Evolutionary conservation across 2,797 vertebrate species (phyloP), one percentile per base, ranked within the genome.

Genomic region (Microchirus variegatus): DNA sequence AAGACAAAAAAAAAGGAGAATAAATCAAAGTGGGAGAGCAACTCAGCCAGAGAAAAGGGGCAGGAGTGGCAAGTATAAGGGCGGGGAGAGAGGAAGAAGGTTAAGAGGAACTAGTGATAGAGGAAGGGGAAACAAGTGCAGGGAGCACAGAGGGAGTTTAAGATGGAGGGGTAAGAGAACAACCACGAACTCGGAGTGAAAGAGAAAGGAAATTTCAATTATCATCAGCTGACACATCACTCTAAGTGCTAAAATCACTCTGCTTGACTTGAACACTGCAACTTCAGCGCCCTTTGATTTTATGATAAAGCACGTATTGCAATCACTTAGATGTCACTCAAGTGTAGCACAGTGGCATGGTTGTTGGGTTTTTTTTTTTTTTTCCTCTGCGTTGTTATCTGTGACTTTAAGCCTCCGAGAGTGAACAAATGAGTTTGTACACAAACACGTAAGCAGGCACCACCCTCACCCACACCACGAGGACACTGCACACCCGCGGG

Each of bases 231-330:
- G 57, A 46, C 46, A 63, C 48, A 75, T 76, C 64, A 69, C 59
- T 75, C 35, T 40, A 79, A 69, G 53, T 56, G 43, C 70, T 55
- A 73, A 73, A 83, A 63, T 73, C 80, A 66, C 53, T 78, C 38
- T n/a, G 47, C 53, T 73, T 49, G 54, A 76, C 54, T 47, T 59
- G 61, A 82, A 54, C 47, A 55, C 16, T 68, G 53, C 18, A 52
- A 35, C 71, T 59, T 51, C 46, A 35, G 22, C 18, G 62, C 48
- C 17, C 44, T 81, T 63, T 81, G 67, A 83, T 81, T 54, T 36
- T 35, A 58, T 69, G 70, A 70, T 70, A 42, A 53, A 63, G 53
- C 63, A 53, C n/a, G 22, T 37, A 47, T 58, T n/a, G 35, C 77
- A 65, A 58, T 67, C 60, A 77, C 59, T 77, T 36, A 45, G 12